Base-by-base conservation (phyloP, 2,888 invertebrate genomes). In the Pammene aurita region DNA sequence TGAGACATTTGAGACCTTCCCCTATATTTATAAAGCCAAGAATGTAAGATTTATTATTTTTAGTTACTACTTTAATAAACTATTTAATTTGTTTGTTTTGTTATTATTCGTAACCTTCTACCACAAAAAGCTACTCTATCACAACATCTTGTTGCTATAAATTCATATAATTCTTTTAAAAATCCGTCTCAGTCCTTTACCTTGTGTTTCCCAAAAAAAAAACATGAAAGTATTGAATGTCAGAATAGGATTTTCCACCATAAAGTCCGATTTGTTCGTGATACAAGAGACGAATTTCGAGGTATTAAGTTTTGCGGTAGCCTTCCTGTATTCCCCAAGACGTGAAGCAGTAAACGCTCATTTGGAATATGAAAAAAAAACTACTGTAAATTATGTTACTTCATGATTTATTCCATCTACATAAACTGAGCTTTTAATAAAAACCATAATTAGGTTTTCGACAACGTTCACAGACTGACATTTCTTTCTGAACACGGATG, bases 391-490 rank as follows among this genome's bases (percentile, higher is more conserved):
- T 13, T 5, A 5, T 14, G 14, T 57, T 26, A 41, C 16, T n/a
- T 16, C n/a, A 60, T 10, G 6, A 60, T 61, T 61, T 61, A 48
- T 35, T 61, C n/a, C 16, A 48, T 7, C 13, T 16, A 61, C 6
- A 38, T 34, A 44, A 34, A 4, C 18, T 18, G 14, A 18, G 7
- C 41, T 62, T 52, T 38, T 52, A 52, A 62, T 52, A 18, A 52
- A 7, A 35, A 41, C 18, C 34, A 50, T 13, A n/a, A 16, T 10
- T 18, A 10, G 38, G 72, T 75, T 35, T 75, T 58, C 58, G 73
- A 14, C 74, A 79, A 44, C 80, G 80, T n/a, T 86, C 81, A 61
- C 84, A 84, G n/a, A 79, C 61, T 16, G 75, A 46, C 1, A 73
- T 68, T 2, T 77, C 77, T 9, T 74, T 72, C 61, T 77, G 74